Conservation (phyloP, 1,140 invertebrate species). For the Microplitis mediator region DNA sequence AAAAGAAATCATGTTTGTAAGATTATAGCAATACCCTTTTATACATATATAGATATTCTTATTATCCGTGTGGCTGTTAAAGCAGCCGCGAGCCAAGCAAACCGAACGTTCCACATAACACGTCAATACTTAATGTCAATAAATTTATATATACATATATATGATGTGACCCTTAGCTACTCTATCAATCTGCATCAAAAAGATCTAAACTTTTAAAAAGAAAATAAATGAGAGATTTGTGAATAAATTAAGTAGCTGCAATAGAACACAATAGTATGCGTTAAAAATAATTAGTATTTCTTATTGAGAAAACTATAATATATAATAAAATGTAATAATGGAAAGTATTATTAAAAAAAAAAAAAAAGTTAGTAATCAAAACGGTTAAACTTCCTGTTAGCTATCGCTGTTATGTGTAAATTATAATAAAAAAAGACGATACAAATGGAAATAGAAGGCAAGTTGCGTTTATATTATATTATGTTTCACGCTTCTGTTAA, state of each 20-base stretch:
- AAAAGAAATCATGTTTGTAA: not conserved
- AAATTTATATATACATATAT: not conserved
- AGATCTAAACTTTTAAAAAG: not conserved
- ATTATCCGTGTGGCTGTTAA: not conserved
- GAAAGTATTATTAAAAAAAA: not conserved
- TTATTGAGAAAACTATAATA: no score
- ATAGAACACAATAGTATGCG: no score
- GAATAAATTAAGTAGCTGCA: no score
- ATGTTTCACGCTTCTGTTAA: constrained; percentile 36
- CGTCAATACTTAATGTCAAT: constrained; percentile 21
- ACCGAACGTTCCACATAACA: constrained; percentile 16
- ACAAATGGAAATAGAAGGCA: not conserved
- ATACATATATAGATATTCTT: not conserved
- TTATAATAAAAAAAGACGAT: not conserved
- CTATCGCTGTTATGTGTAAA: not conserved
- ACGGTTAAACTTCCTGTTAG: constrained; percentile 16
- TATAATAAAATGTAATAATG: not conserved
- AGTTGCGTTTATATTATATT: constrained; percentile 19
- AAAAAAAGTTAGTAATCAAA: not conserved
- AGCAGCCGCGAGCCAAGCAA: not conserved
- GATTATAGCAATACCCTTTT: no score
- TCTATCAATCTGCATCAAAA: not conserved
- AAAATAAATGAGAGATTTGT: not conserved
- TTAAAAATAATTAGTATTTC: no score
- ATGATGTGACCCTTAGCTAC: not conserved